Base-by-base conservation (phyloP, 1,140 invertebrate species). In the Micrasema minimum region DNA sequence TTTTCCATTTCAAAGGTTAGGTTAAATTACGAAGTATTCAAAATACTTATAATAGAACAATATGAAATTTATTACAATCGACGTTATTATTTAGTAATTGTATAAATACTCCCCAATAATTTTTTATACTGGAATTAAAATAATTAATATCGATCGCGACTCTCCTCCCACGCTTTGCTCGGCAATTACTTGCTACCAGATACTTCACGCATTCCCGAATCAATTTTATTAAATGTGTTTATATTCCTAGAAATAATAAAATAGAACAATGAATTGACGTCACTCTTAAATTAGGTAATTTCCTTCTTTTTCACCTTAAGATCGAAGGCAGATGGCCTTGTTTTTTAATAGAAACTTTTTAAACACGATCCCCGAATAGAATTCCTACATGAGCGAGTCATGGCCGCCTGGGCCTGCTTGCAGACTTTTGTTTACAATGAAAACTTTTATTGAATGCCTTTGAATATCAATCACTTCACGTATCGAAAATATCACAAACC, bases 401-500 rank as follows among this genome's bases (percentile, higher is more conserved):
- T 38, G 31, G 18, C 35, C 35, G 55, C 35, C 55, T 38, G 55
- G 26, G 55, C 35, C 23, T 31, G n/a, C n/a, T n/a, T n/a, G n/a
- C n/a, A 31, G 35, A 59, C 55, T 59, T 38, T 37, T 59, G 55
- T 59, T 59, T 59, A 59, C 35, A 59, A 59, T 59, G 2, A 10
- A 59, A 59, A 59, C 55, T 18, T 50, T 59, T 59, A 59, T 59
- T 38, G 55, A 59, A 59, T 41, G 55, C 55, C 16, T 59, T 38
- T 59, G 31, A 37, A 59, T 59, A 59, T 59, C 55, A 59, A 59
- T 59, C 55, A 59, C 55, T 59, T 59, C 55, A 16, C 55, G 55
- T 12, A 22, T 10, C 35, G 55, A 41, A 59, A 26, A 38, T 59
- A 41, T 50, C 46, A 11, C 46, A n/a, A n/a, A n/a, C n/a, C n/a